Conservation (phyloP, 2,113 vertebrate genomes). For the Anguilla rostrata region DNA sequence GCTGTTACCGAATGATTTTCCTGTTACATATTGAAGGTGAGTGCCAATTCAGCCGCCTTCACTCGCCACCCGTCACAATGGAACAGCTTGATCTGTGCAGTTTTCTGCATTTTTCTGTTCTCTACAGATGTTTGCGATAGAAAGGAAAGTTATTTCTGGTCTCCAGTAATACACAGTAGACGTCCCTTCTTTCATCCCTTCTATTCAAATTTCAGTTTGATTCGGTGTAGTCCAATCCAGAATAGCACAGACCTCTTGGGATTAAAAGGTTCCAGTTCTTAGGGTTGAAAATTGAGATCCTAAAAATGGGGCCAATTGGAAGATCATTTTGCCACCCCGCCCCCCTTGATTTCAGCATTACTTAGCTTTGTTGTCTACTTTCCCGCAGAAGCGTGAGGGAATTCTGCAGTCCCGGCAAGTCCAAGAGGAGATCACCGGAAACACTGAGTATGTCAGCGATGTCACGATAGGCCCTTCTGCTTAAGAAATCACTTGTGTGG, state of each 20-base stretch:
- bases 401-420: conserved; percentile 96
- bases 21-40: neutral
- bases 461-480: neutral
- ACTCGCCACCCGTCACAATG: neutral
- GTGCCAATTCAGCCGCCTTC: neutral
- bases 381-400: conserved; percentile 91
- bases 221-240: neutral
- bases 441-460: conserved; percentile 90
- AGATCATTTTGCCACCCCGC: neutral
- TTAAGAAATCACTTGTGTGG: neutral
- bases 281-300: neutral
- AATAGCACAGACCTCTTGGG: neutral
- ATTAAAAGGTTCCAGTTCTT: neutral
- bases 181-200: neutral
- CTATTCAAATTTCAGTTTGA: neutral
- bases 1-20: neutral
- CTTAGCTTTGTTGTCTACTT: conserved; percentile 40
- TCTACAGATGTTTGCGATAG: neutral
- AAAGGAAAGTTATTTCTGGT: neutral
- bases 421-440: conserved; percentile 97
- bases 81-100: neutral
- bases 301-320: neutral
- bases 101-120: neutral
- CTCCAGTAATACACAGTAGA: neutral
- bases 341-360: neutral